Base-by-base conservation (phyloP, 2,113 vertebrate species). In the Macaca mulatta region DNA sequence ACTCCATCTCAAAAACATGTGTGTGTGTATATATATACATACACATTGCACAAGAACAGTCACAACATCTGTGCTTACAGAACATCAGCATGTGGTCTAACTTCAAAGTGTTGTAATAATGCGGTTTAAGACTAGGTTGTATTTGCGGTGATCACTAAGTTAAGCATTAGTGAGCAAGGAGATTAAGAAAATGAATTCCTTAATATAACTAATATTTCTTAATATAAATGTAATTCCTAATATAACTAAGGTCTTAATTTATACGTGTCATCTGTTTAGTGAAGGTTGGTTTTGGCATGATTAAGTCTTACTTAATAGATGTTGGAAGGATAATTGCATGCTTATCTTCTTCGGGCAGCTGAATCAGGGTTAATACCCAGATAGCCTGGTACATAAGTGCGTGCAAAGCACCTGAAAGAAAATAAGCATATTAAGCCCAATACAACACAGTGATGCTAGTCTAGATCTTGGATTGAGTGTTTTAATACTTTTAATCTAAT, bases 161-260 rank as follows among this genome's bases (percentile, higher is more conserved):
- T 88, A 69, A 93, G 35, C 50, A 52, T 84, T 59, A 84, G 45
- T 38, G 55, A 61, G 35, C 55, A 80, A 5, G n/a, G 10, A 89
- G 40, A 78, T 91, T 30, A 85, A 83, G 61, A 57, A 88, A 95
- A 83, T 35, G 38, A 35, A 43, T 96, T 92, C 6, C 67, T 78
- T 72, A 57, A n/a, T 88, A 35, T 48, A 55, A 69, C 70, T 50
- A 50, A 90, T 43, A 45, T 45, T 45, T 43, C 74, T 77, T 77
- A 77, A 77, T 43, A 77, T 48, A 77, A 43, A 11, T 12, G 25
- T 25, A 43, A 45, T 45, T 77, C 43, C 22, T 70, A 55, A 35
- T 81, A 32, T 57, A 48, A 69, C 81, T 50, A 45, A 93, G 27
- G n/a, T 75, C 10, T 40, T 89, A 83, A 84, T 67, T 80, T 96